Base-by-base conservation (phyloP, 2,888 invertebrate species). In the Agrilus biguttatus region DNA sequence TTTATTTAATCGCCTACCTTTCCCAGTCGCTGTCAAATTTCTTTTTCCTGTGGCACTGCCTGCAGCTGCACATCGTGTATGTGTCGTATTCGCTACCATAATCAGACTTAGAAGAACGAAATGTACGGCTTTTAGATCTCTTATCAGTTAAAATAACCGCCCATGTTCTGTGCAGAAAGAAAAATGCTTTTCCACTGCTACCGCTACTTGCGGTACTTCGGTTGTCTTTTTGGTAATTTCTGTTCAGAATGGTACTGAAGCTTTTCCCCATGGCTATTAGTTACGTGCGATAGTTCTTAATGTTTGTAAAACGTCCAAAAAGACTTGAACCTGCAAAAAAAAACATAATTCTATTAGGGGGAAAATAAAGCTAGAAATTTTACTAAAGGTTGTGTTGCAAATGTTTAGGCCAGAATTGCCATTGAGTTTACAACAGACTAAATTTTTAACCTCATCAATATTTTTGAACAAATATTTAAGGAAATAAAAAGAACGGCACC, bases 161-260 rank as follows among this genome's bases (percentile, higher is more conserved):
- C 65, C 65, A 65, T 1, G 65, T 63, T 12, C 62, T 50, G 45
- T 62, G 61, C 40, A 64, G 50, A 40, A 62, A 55, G 23, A 62
- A 54, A 48, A 62, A 54, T 8, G 63, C 56, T 37, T 54, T 51
- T 47, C 55, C 59, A 32, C 53, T 49, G 3, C 47, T 42, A 14
- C 47, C 41, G 32, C 41, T 34, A 38, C 45, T 33, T 14, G 36
- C 17, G 37, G 13, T 13, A 19, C 45, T 45, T 13, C 39, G 36
- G 36, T 44, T 45, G 19, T 42, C 40, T 12, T 48, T 46, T 13
- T 51, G 50, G n/a, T 33, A 33, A 32, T 37, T 28, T 28, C 28
- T 8, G 4, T 28, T 43, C n/a, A 48, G 48, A 17, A 45, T 32
- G 37, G 37, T 46, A 36, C 50, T 49, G 17, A 49, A 41, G 21